phyloP scores from a whole-genome alignment of 2,113 vertebrate genomes.

The Varanus komodoensis region DNA sequence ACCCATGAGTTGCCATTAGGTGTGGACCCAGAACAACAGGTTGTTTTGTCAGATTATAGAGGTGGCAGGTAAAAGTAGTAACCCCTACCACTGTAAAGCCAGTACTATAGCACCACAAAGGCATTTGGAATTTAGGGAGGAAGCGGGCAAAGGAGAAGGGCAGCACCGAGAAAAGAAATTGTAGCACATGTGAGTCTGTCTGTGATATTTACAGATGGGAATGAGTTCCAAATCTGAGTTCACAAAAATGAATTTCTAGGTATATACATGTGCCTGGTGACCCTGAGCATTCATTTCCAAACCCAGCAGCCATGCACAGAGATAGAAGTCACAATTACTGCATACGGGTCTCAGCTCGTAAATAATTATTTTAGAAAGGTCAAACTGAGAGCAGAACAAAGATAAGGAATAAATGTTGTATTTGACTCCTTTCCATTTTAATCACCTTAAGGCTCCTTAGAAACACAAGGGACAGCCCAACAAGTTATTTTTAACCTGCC shows the following conservation, averaged over 20 bases:
- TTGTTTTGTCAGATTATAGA: too few relatives aligned
- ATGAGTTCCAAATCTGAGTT: not conserved
- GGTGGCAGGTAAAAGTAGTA: too few relatives aligned
- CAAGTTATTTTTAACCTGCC: constrained; percentile 28
- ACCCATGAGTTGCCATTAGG: too few relatives aligned
- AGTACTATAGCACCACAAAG: too few relatives aligned
- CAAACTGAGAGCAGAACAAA: constrained; percentile 9
- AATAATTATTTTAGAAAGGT: constrained; percentile 8
- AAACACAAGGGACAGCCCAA: constrained; percentile 12
- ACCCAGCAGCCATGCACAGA: not conserved
- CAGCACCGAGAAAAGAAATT: too few relatives aligned
- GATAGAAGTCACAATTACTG: not conserved
- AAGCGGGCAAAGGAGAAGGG: too few relatives aligned
- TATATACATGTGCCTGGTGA: too few relatives aligned
- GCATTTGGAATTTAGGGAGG: too few relatives aligned
- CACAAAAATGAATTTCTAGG: not conserved
- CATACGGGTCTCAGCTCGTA: not conserved
- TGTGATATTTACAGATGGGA: not conserved
- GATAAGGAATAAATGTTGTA: constrained; percentile 19
- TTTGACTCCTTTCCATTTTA: constrained; percentile 28
- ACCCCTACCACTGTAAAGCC: too few relatives aligned
- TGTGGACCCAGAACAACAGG: too few relatives aligned
- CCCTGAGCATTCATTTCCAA: not conserved
- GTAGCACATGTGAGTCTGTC: not conserved
- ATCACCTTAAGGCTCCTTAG: constrained; percentile 13